These are phyloP conservation scores for Picus viridis DNA, from an alignment of 2,797 vertebrate species.

Conservation along the genomic window DNA sequence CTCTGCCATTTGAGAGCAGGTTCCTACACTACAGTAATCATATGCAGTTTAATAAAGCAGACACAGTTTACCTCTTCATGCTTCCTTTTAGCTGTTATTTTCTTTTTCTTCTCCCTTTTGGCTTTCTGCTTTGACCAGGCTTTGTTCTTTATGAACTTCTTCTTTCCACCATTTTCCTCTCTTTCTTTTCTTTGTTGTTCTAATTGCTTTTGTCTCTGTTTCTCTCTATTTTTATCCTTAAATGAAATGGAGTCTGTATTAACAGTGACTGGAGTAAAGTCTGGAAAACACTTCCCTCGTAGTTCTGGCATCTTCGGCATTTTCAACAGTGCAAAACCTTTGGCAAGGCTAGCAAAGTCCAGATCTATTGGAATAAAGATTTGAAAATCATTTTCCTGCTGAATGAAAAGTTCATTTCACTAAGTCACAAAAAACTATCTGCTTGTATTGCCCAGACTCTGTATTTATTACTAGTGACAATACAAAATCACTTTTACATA, in stretches of 20 bases:
- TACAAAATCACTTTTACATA: background rate
- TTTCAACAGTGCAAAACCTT: constrained; percentile 90
- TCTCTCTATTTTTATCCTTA: constrained; percentile 93
- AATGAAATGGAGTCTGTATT: constrained; percentile 91
- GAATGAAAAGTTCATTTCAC: background rate
- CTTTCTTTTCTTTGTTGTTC: constrained; percentile 74
- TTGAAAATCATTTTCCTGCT: background rate
- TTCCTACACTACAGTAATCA: background rate
- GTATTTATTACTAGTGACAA: background rate
- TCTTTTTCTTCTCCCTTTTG: constrained; percentile 87
- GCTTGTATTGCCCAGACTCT: background rate
- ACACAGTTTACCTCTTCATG: constrained; percentile 81
- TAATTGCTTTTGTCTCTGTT: constrained; percentile 87
- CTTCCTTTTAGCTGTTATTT: constrained; percentile 85
- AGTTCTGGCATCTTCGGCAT: constrained; percentile 97
- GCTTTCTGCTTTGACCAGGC: constrained; percentile 95
- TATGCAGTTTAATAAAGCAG: fast-evolving
- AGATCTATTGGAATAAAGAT: constrained; percentile 82
- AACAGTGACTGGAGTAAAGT: constrained; percentile 80
- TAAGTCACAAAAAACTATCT: background rate
- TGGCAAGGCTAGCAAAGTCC: constrained; percentile 87
- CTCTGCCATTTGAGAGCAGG: background rate
- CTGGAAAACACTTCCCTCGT: constrained; percentile 85
- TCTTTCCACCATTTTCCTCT: constrained; percentile 71
- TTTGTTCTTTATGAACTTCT: constrained; percentile 83